Conservation (phyloP, 2,113 vertebrate genomes). For the Saimiri boliviensis region DNA sequence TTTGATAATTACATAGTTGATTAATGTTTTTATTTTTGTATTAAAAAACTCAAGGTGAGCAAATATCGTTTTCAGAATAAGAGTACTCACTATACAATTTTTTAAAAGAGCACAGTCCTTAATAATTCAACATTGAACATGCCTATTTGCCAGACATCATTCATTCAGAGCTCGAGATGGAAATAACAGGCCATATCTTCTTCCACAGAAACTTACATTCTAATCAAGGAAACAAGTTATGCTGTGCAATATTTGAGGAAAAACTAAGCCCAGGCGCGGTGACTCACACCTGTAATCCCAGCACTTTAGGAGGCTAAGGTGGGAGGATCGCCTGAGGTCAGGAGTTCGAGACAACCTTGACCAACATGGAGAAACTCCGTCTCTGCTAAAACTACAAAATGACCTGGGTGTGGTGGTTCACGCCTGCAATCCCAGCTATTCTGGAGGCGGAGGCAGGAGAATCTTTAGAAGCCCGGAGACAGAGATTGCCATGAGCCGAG, state of each 20-base stretch:
- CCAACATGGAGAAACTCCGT: too few species aligned
- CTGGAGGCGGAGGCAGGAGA: too few species aligned
- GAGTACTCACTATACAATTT: not conserved
- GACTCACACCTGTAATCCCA: too few species aligned
- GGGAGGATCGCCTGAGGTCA: too few species aligned
- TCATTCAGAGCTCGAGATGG: not conserved
- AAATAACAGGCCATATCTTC: not conserved
- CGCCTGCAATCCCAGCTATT: too few species aligned
- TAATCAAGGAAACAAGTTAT: not conserved
- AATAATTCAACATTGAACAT: not conserved
- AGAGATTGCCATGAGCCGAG: too few species aligned
- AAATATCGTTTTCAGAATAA: not conserved
- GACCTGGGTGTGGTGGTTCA: too few species aligned
- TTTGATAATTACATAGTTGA: not conserved
- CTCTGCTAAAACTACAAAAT: too few species aligned
- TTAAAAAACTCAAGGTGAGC: not conserved
- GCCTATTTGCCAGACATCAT: not conserved
- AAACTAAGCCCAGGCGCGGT: too few species aligned
- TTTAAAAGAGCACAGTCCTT: not conserved
- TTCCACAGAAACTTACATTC: not conserved
- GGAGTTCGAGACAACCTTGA: too few species aligned
- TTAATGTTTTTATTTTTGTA: not conserved
- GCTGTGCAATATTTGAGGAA: not conserved
- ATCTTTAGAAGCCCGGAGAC: too few species aligned
- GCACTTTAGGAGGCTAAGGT: too few species aligned